Evolutionary conservation across 2,113 vertebrate genomes (phyloP), one percentile per base, ranked within the genome.

Genomic region (Propithecus coquereli): DNA sequence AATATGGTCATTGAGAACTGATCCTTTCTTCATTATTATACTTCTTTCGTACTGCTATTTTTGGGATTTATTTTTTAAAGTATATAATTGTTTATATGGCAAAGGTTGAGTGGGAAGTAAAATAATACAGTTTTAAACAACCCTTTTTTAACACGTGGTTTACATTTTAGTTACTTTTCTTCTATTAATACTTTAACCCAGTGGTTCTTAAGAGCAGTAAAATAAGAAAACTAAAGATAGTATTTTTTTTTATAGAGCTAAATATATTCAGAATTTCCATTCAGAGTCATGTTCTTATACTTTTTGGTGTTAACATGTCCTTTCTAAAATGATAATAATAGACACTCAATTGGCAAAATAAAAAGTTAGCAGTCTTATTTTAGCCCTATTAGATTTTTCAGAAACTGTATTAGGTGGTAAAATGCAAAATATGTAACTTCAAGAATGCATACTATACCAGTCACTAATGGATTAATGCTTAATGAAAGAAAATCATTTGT

Each of bases 261-360:
- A 50, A 68, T 91, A 85, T 91, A 91, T 45, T 83, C 4, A 97
- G 9, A 82, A 59, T 82, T 92, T 92, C 14, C 22, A 71, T 70
- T 80, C n/a, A 79, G 30, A 71, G 12, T 85, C 66, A 81, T 59
- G 10, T 73, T 84, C 6, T 81, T 90, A 86, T 22, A 50, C 17
- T 57, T 45, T 88, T n/a, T 81, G 80, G 3, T 66, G 20, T 94
- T 73, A 92, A 83, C 92, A 61, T 85, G 17, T 50, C 9, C 3
- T 95, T 93, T 93, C 45, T 84, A 23, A 65, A 59, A 79, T 70
- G 12, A 16, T 71, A 14, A 71, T 91, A 54, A 30, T 73, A 77
- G 52, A 32, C 45, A 71, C 8, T 73, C 71, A 18, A 17, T 52
- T 91, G 57, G 27, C 25, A 57, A 87, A 89, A 59, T 63, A 37